Conservation (phyloP, 2,888 invertebrate species). For the Pseudoips prasinana region DNA sequence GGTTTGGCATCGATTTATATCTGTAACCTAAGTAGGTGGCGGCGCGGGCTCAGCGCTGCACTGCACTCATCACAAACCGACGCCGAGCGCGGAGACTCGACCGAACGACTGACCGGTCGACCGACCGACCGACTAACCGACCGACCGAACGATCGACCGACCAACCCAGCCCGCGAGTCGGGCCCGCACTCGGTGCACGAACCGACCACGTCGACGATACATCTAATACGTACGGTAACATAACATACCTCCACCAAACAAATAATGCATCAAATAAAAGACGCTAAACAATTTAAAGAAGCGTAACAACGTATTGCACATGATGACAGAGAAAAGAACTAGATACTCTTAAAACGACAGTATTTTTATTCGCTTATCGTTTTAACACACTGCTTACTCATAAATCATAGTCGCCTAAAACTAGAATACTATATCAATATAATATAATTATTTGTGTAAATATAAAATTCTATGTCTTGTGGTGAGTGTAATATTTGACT, state of each 20-base stretch:
- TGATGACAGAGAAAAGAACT: constrained; percentile 63
- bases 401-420: constrained; percentile 79
- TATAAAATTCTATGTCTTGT: constrained; percentile 81
- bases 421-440: constrained; percentile 82
- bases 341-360: constrained; percentile 57
- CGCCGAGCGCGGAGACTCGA: constrained; percentile 6
- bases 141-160: constrained; percentile 1
- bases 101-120: background rate
- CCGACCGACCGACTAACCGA: background rate
- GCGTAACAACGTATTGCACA: constrained; percentile 79
- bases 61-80: constrained; percentile 30
- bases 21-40: constrained; percentile 62
- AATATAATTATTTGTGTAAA: constrained; percentile 82
- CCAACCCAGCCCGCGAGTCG: constrained; percentile 20
- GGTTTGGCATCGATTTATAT: constrained; percentile 75
- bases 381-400: constrained; percentile 62
- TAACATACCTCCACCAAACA: constrained; percentile 43
- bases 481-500: constrained; percentile 80
- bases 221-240: constrained; percentile 47
- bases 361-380: constrained; percentile 38
- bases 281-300: constrained; percentile 65
- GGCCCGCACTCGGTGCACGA: constrained; percentile 43
- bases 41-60: constrained; percentile 40
- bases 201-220: constrained; percentile 57
- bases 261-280: constrained; percentile 48